Conservation (phyloP, 1,140 invertebrate genomes). For the Pararge aegeria region DNA sequence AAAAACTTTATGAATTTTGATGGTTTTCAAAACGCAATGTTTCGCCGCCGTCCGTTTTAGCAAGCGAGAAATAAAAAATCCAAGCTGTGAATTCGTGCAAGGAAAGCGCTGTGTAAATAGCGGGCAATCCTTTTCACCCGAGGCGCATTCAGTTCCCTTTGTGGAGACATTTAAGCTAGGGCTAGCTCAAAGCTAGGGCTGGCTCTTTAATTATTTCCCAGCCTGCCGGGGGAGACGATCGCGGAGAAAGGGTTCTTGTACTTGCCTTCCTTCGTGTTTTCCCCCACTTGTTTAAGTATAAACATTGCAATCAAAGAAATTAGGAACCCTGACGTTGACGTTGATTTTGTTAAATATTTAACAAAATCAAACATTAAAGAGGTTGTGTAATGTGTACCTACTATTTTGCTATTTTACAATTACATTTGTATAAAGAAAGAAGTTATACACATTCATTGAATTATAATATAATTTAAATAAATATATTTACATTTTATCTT, state of each 20-base stretch:
- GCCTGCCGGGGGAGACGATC: slow-evolving; percentile 38
- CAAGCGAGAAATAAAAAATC: slow-evolving; percentile 22
- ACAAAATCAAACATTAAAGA: not conserved
- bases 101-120: slow-evolving; percentile 46
- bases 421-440: no score
- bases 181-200: slow-evolving; percentile 51
- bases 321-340: not conserved
- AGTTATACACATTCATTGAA: no score
- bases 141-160: slow-evolving; percentile 53
- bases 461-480: no score
- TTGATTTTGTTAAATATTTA: not conserved
- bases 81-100: slow-evolving; percentile 30
- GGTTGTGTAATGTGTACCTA: no score
- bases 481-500: no score
- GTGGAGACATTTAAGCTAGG: slow-evolving; percentile 54
- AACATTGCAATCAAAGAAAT: slow-evolving; percentile 5
- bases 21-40: not conserved
- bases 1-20: not conserved
- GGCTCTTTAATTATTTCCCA: slow-evolving; percentile 61
- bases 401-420: no score
- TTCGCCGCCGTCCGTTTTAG: slow-evolving; percentile 13
- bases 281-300: slow-evolving; percentile 21
- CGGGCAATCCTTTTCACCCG: slow-evolving; percentile 57
- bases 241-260: slow-evolving; percentile 24
- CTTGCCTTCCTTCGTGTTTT: slow-evolving; percentile 8